A percentile compares a stretch with the other conserved stretches of the same genome.
Conservation (phyloP, 2,113 vertebrate species). For the Cyanoderma ruficeps region DNA sequence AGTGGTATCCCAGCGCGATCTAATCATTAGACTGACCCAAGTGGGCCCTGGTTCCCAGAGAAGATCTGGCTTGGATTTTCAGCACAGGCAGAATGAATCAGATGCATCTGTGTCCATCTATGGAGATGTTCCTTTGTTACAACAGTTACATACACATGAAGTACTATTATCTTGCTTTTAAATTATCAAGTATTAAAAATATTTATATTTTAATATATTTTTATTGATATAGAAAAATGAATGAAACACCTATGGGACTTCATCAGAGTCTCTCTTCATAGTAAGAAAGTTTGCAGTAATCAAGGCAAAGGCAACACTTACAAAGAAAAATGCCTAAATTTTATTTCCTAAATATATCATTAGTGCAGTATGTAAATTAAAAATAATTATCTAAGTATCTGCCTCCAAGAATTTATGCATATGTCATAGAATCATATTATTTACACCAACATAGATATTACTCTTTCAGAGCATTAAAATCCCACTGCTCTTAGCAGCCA, state of each 20-base stretch:
- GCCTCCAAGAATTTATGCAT: background rate
- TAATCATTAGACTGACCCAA: background rate
- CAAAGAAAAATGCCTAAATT: background rate
- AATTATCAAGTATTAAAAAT: background rate
- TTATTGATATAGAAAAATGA: background rate
- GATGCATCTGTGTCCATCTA: background rate
- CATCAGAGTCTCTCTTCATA: background rate
- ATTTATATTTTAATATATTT: background rate
- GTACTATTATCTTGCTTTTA: background rate
- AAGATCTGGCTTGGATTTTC: background rate
- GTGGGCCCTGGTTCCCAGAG: background rate
- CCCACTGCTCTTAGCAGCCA: background rate
- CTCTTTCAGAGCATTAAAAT: background rate
- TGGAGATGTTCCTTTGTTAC: background rate
- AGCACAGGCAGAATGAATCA: background rate
- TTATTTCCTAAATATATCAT: background rate
- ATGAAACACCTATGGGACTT: background rate
- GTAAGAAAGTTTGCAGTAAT: background rate
- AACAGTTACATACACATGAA: background rate
- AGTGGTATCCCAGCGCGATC: background rate
- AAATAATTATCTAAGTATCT: background rate
- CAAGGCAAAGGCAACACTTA: background rate
- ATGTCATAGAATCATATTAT: background rate
- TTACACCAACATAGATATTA: background rate
- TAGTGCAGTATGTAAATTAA: background rate